Evolutionary conservation across 2,113 vertebrate species (phyloP), one percentile per base, ranked within the genome.

Genomic region (Rhodinocichla rosea): DNA sequence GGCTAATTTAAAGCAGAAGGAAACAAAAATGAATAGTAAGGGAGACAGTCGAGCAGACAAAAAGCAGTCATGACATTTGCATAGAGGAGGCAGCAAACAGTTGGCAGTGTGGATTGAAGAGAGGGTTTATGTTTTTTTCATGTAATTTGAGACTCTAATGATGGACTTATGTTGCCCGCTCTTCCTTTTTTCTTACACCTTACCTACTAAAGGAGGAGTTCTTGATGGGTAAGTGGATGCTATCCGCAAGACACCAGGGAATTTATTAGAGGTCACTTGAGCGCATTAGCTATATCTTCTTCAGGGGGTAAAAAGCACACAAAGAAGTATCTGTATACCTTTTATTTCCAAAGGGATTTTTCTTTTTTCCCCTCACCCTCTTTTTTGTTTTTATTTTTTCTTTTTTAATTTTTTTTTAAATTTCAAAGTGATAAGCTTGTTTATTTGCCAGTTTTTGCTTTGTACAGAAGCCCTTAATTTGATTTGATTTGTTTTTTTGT

Each of bases 141-240:
- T 99, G 99, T 98, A 97, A 99, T 99, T 98, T 98, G 98, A 99
- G 97, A 98, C 99, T 99, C 98, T 99, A 99, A 99, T 98, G 98
- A 99, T 99, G 99, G 99, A 99, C 99, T 99, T 99, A 99, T 98
- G 98, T 99, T 99, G 98, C 99, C 99, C 99, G 98, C 98, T 99
- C 99, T 99, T 99, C 99, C 99, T 99, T 99, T 99, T 99, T 99
- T 99, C 99, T 99, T 99, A 99, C 99, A 99, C 99, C 99, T 99
- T 99, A 99, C 99, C 98, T 99, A 99, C 99, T 99, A 99, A 99
- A 99, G 99, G 99, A 99, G 99, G 99, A 99, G 98, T 98, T 99
- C 99, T 99, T 99, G 99, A 99, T 99, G 99, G 99, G 99, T 99
- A 99, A 99, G 99, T 99, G 98, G 99, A 99, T 99, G 98, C 98